Percentiles rank a stretch among this genome's conserved stretches.
These are phyloP conservation scores for Otocyon megalotis DNA, from an alignment of 2,113 vertebrate species.

Conservation along the genomic window DNA sequence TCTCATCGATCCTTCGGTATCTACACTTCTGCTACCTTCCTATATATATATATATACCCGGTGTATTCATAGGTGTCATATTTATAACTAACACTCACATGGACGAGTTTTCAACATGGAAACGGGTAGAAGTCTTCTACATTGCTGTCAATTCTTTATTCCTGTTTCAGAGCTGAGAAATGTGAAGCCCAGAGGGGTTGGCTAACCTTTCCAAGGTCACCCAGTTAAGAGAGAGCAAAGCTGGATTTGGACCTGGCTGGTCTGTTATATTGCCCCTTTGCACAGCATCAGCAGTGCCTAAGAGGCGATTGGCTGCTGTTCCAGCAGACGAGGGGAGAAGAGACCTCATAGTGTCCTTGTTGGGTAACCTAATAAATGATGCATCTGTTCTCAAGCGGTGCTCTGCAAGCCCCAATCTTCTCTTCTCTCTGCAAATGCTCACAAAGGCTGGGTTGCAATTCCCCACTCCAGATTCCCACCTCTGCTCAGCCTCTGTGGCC, in stretches of 20 bases:
- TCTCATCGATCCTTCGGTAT: neutral
- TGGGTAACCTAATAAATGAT: neutral
- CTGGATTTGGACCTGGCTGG: neutral
- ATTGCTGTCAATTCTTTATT: neutral
- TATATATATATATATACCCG: too few relatives aligned
- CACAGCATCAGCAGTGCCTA: neutral
- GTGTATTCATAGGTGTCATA: accelerated
- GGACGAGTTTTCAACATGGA: neutral
- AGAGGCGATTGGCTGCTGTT: neutral
- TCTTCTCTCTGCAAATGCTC: neutral
- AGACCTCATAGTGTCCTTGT: neutral
- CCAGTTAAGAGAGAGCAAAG: neutral
- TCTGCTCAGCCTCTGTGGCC: conserved; percentile 1
- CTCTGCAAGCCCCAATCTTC: neutral
- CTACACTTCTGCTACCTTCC: neutral
- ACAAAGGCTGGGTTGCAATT: neutral
- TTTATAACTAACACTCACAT: neutral
- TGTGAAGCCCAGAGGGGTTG: neutral
- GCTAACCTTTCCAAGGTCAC: neutral
- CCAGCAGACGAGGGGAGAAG: neutral
- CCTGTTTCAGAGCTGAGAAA: neutral
- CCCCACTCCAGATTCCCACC: neutral
- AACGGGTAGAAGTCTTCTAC: neutral
- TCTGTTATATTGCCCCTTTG: neutral
- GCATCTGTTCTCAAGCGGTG: conserved; percentile 23